Base-by-base conservation (phyloP, 2,113 vertebrate genomes). In the Aepyceros melampus region DNA sequence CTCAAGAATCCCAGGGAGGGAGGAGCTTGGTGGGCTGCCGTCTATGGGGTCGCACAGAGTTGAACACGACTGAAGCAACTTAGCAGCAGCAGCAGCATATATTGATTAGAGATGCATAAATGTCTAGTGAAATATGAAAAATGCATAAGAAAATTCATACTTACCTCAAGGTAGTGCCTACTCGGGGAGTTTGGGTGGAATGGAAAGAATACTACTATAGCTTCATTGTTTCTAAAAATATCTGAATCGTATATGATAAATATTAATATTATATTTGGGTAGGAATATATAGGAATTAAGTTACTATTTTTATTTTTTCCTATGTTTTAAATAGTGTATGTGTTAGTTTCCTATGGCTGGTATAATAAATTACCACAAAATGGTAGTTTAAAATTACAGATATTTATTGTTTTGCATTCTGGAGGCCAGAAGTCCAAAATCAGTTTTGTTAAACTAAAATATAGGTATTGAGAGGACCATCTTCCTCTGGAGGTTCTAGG, bases 401-500 rank as follows among this genome's bases (percentile, higher is more conserved):
- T 74, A 19, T 51, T 40, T 49, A 27, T 53, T 86, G 45, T 53
- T 14, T 78, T 45, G 67, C 8, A 21, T 78, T 40, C 49, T n/a
- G 16, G 12, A 78, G 27, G 0, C 4, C 14, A 31, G 6, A 58
- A 53, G 33, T 60, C 29, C 43, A 51, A 36, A 93, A 49, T 19
- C 7, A 13, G 17, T 71, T 91, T 95, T 4, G n/a, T 15, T 49
- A 53, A 58, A 9, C 1, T 14, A 31, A 47, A 31, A 43, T 27
- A 21, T 45, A 43, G 8, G 1, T 60, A 2, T n/a, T 45, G 4
- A 43, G 0, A 92, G 16, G n/a, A n/a, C 1, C 25, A 11, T 56
- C 2, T 64, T 49, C 2, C 45, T 81, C 15, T 29, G 47, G 40
- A 79, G 29, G 43, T 53, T 36, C 64, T 29, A 62, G 33, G 14